Conservation (phyloP, 2,113 vertebrate species). For the Archocentrus centrarchus region DNA sequence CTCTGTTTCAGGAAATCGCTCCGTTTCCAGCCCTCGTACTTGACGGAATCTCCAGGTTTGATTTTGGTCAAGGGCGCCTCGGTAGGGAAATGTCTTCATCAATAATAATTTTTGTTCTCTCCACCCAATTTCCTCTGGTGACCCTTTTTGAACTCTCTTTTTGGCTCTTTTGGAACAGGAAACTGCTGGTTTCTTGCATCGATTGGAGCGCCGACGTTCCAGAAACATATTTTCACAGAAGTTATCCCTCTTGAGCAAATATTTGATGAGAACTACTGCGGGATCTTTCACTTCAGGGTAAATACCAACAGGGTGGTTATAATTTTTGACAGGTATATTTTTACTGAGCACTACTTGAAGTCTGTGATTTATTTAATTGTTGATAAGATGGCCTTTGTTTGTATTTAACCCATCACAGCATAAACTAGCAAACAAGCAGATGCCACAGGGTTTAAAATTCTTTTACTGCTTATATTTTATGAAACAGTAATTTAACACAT, state of each 20-base stretch:
- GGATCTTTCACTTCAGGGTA: conserved; percentile 83
- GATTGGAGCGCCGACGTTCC: conserved; percentile 79
- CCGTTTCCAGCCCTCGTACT: conserved; percentile 59
- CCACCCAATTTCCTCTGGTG: background rate
- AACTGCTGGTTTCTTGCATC: conserved; percentile 84
- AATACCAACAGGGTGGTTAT: background rate
- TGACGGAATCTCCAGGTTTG: conserved; percentile 76
- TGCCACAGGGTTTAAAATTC: background rate
- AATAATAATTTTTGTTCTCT: background rate
- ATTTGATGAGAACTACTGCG: conserved; percentile 73
- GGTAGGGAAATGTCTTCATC: conserved; percentile 47
- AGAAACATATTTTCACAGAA: conserved; percentile 48
- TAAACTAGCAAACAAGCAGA: background rate
- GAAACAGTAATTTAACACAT: background rate
- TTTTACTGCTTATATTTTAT: background rate
- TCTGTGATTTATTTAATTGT: background rate
- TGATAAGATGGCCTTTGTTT: too few species aligned
- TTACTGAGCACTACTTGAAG: background rate
- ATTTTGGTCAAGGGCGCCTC: conserved; percentile 74
- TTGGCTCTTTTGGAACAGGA: conserved; percentile 55
- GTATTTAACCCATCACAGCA: background rate
- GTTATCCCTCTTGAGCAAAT: conserved; percentile 72
- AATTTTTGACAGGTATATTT: background rate
- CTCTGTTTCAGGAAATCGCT: conserved; percentile 58
- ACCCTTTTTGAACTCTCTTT: background rate